Evolutionary conservation across 2,797 vertebrate species (phyloP), one percentile per base, ranked within the genome.

Genomic region (Microchirus variegatus): DNA sequence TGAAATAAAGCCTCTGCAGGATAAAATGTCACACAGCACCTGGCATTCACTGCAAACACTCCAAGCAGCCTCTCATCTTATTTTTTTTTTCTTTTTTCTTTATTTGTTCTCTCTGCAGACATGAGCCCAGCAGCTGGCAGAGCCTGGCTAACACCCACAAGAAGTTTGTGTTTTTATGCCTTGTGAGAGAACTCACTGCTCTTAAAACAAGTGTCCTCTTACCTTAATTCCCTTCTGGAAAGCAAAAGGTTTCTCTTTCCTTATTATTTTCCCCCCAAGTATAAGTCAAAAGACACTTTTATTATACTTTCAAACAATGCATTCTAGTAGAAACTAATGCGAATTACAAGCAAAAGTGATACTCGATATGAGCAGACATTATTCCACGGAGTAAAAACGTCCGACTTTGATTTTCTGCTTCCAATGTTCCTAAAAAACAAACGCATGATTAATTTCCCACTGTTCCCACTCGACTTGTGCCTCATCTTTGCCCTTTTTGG

Each of bases 221-320:
- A 73, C 79, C 73, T 81, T 77, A 85, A 86, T 86, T 87, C 89
- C 85, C 84, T 59, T 70, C 72, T 78, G 83, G 69, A 88, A 80
- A 80, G 70, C 57, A 73, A 87, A 87, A 81, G 82, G 83, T 80
- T 88, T 83, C 77, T 70, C 70, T 46, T 60, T 71, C 76, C 53
- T 47, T 44, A 66, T 77, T 75, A 80, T 67, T 74, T 61, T 70
- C 72, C 74, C 72, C 74, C 73, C 37, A 38, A 57, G 70, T 43
- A 31, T 76, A 60, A 78, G 81, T 58, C n/a, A 71, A 70, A 48
- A 77, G 61, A 73, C 56, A 47, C 31, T 0, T 16, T 69, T 40
- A 61, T 56, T 44, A 22, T 22, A 38, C 46, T 56, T 56, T 52
- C 37, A 2, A 70, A 50, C 44, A 68, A 31, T 31, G 31, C 3